Evolutionary conservation across 2,113 vertebrate species (phyloP), one percentile per base, ranked within the genome.

Genomic region (Chaetodon trifascialis): DNA sequence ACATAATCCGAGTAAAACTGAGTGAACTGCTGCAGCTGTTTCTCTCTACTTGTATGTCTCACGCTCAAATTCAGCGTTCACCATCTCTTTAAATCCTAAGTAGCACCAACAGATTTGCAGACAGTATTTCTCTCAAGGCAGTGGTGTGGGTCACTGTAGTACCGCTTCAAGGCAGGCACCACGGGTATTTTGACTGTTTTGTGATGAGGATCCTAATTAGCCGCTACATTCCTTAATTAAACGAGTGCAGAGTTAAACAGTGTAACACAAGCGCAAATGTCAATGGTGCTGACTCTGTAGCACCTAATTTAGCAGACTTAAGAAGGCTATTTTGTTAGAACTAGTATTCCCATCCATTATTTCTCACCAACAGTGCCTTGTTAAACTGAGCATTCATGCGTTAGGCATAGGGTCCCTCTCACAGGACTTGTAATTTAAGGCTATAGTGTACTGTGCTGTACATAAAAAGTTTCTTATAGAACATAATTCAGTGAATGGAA

Each of bases 191-290:
- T 62, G 65, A 73, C 66, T 69, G 54, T 76, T 88, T 51, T 83
- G 72, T 85, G 81, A 89, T 72, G 86, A 86, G 79, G 66, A 83
- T 88, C 65, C 82, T 79, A 88, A 92, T 92, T 90, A 91, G 80
- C 58, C 14, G 36, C 88, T 86, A 82, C 68, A 84, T 79, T 87
- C 72, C 83, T 88, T 92, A 89, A 92, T 91, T 87, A 88, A 88
- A 88, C 34, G 4, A 82, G 74, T 62, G 65, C 64, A 63, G 55
- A 47, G 72, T 81, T 89, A 80, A 90, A 83, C 67, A 76, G 58
- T 89, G 64, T 79, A 86, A 76, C 83, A 86, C 58, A 58, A 79
- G 77, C 79, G 21, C 69, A 85, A 75, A 89, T 90, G 85, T 89
- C 85, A 89, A 23, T 62, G 58, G 56, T 51, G 64, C 73, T 1